A percentile compares a stretch with the other conserved stretches of the same genome.
phyloP scores from a whole-genome alignment of 2,113 vertebrate genomes.

The Plecotus auritus region DNA sequence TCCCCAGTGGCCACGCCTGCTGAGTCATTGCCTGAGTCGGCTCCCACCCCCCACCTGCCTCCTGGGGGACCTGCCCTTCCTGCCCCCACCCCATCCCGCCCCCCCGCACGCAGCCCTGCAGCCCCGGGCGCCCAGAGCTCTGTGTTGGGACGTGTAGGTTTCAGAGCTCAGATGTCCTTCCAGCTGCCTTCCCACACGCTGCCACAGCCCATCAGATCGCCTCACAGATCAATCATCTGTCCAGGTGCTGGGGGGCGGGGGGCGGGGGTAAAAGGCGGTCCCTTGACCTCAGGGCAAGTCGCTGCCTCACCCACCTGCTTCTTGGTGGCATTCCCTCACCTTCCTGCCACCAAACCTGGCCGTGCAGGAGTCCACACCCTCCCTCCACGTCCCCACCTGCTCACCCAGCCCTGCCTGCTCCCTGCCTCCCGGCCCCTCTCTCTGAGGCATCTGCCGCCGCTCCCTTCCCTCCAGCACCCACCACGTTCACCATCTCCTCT shows the following conservation, averaged over 20 bases:
- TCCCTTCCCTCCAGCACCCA: background rate
- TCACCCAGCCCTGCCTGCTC: accelerated
- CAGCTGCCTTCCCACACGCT: background rate
- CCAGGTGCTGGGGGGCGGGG: background rate
- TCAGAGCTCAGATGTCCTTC: background rate
- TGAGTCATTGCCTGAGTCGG: background rate
- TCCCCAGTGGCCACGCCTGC: background rate
- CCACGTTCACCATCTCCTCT: accelerated
- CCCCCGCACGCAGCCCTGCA: background rate
- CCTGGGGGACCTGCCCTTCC: background rate
- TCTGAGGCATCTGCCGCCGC: accelerated
- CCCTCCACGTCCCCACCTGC: background rate
- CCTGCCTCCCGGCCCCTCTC: background rate
- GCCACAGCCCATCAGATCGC: background rate
- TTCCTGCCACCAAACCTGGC: background rate
- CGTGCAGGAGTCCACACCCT: accelerated
- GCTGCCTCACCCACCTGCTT: background rate
- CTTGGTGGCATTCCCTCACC: background rate
- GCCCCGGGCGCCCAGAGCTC: background rate
- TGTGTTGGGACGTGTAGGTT: background rate
- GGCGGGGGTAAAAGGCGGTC: background rate
- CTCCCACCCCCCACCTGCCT: background rate
- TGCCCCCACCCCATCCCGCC: background rate
- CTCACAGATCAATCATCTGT: background rate
- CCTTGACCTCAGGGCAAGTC: background rate